Base-by-base conservation (phyloP, 2,113 vertebrate species). In the Odobenus rosmarus region DNA sequence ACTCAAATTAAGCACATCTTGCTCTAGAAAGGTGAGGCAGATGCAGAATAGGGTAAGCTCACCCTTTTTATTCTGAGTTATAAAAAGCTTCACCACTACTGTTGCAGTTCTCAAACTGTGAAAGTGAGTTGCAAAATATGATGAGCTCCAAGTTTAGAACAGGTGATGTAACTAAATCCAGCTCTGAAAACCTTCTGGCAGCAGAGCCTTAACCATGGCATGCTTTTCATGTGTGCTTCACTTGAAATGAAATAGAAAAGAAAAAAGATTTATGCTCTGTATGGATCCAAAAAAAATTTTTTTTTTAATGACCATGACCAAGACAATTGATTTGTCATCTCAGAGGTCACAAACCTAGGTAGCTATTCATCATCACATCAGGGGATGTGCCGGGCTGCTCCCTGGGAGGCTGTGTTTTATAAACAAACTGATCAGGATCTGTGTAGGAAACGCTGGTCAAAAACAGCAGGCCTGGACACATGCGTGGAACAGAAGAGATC, bases 301-400 rank as follows among this genome's bases (percentile, higher is more conserved):
- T 92, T 42, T 82, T 97, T 87, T 96, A 98, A 98, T 98, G 92
- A 96, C 96, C 84, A 97, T 92, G 97, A 98, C 96, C 97, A 98
- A 97, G 97, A 98, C 94, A 97, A 98, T 96, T 96, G 96, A 96
- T 98, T 82, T 98, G 98, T 98, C 98, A 97, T 97, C 90, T 98
- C 80, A 64, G 87, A 98, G 98, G 98, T 98, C 98, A 99, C 99
- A 99, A 99, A 99, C 99, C 99, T 99, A 99, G 98, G 98, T 99
- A 99, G 99, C 99, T 99, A 99, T 99, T 99, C 98, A 98, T 98
- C 98, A 98, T 98, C 98, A 99, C 97, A 98, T 98, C 98, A 79
- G 98, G 96, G 83, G 97, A 82, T 86, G 94, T 98, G 98, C 97
- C 97, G 97, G 98, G 96, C 98, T 92, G 98, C 93, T 96, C 97